phyloP scores from a whole-genome alignment of 2,797 vertebrate species.

The Yasuhikotakia modesta region DNA sequence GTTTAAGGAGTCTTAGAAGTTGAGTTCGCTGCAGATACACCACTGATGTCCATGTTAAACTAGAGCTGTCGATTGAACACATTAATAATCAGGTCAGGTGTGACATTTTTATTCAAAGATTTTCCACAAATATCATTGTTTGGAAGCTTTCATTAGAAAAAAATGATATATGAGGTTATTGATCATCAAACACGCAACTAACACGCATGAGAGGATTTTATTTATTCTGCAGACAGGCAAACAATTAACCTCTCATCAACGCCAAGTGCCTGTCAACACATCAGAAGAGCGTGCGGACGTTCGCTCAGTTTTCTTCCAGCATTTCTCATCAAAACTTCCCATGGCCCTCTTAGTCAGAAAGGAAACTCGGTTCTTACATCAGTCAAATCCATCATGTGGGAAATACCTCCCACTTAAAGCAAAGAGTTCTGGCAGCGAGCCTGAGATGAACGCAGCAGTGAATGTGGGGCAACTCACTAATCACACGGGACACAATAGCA shows the following conservation, averaged over 20 bases:
- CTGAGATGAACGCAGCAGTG: conserved; percentile 38
- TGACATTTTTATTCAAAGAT: too few species aligned
- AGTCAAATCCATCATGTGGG: conserved; percentile 59
- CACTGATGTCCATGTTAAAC: background rate
- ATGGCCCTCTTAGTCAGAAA: conserved; percentile 50
- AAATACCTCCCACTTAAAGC: conserved; percentile 58
- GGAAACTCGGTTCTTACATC: conserved; percentile 56
- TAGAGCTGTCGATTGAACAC: too few species aligned
- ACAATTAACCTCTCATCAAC: conserved; percentile 41
- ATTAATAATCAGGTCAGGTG: too few species aligned
- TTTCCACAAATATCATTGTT: too few species aligned
- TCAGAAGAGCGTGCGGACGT: conserved; percentile 45
- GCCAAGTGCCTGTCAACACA: conserved; percentile 42
- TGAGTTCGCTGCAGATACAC: background rate
- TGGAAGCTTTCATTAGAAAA: background rate
- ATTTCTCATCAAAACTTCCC: conserved; percentile 52
- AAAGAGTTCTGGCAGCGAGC: conserved; percentile 49
- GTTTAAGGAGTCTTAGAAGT: background rate
- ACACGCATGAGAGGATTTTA: conserved; percentile 14
- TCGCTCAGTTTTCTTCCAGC: conserved; percentile 35
- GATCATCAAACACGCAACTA: conserved; percentile 5
- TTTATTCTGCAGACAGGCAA: background rate
- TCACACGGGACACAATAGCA: conserved; percentile 11
- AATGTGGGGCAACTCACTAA: conserved; percentile 21
- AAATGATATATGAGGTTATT: background rate